Evolutionary conservation across 2,113 vertebrate species (phyloP).

Genomic region (Mirounga angustirostris): DNA sequence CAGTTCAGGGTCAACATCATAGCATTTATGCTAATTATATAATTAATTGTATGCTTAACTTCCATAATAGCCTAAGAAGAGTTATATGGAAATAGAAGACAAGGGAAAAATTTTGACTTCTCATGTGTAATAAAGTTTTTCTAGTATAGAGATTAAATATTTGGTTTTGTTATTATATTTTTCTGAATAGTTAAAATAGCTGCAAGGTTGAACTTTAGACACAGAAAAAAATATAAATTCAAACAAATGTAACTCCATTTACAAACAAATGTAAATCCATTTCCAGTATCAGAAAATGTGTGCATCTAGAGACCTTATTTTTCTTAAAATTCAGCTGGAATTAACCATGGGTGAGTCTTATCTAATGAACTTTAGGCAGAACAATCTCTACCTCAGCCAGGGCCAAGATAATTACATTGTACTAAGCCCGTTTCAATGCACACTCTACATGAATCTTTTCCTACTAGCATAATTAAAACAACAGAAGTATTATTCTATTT

Average conservation of each 20-base stretch:
- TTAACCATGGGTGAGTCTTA: neutral
- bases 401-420: constrained; percentile 66
- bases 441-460: constrained; percentile 79
- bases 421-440: constrained; percentile 67
- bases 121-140: neutral
- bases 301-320: neutral
- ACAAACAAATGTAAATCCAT: neutral
- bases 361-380: constrained; percentile 56
- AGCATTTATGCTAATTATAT: neutral
- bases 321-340: constrained; percentile 35
- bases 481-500: constrained; percentile 79
- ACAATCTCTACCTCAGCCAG: constrained; percentile 40
- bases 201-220: constrained; percentile 24
- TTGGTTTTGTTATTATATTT: constrained; percentile 35
- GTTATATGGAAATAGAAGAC: neutral
- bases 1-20: neutral
- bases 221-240: neutral
- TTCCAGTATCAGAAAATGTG: neutral
- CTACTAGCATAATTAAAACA: constrained; percentile 78
- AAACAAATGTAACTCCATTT: constrained; percentile 52
- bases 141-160: constrained; percentile 15
- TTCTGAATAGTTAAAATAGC: constrained; percentile 42
- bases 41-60: neutral
- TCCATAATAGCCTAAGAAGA: neutral
- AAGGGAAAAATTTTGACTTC: neutral